A percentile compares a stretch with the other conserved stretches of the same genome.
Conservation (phyloP, 2,888 invertebrate species). For the Oscheius onirici region DNA sequence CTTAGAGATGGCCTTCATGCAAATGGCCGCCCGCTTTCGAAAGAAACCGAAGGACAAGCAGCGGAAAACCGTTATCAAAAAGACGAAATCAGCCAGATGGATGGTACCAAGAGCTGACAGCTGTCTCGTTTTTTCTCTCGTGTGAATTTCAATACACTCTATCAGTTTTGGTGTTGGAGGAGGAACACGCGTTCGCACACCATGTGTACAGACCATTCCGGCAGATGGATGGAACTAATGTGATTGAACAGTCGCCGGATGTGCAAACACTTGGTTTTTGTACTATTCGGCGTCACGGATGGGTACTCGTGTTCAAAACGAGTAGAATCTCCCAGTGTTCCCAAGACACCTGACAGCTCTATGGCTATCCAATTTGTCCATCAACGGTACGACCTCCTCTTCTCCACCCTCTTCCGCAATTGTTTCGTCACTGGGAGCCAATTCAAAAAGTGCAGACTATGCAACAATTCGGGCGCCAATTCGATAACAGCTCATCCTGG, state of each 20-base stretch:
- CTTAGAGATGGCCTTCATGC: slow-evolving; percentile 19
- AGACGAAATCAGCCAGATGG: slow-evolving; percentile 29
- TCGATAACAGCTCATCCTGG: slow-evolving; percentile 3
- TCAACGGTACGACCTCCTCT: background rate
- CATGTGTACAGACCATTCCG: slow-evolving; percentile 27
- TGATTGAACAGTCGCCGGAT: slow-evolving; percentile 28
- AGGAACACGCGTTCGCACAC: slow-evolving; percentile 28
- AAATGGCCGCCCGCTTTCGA: slow-evolving; percentile 26
- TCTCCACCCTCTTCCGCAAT: slow-evolving; percentile 7
- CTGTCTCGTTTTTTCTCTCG: slow-evolving; percentile 5
- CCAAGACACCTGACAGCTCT: background rate
- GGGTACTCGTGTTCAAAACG: no score
- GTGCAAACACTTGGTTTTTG: slow-evolving; percentile 20
- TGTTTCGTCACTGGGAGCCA: background rate
- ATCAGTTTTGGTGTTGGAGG: slow-evolving; percentile 10
- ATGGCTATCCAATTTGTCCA: slow-evolving; percentile 16
- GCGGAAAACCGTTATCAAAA: slow-evolving; percentile 31
- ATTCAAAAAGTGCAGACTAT: slow-evolving; percentile 18
- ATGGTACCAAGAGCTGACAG: background rate
- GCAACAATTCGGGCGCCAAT: slow-evolving; percentile 23
- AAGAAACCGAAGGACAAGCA: slow-evolving; percentile 29
- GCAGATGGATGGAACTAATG: slow-evolving; percentile 28
- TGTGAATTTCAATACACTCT: background rate
- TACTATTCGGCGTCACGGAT: no score
- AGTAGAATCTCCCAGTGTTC: no score